phyloP scores from a whole-genome alignment of 2,797 vertebrate species.

The Hoplostethus atlanticus region DNA sequence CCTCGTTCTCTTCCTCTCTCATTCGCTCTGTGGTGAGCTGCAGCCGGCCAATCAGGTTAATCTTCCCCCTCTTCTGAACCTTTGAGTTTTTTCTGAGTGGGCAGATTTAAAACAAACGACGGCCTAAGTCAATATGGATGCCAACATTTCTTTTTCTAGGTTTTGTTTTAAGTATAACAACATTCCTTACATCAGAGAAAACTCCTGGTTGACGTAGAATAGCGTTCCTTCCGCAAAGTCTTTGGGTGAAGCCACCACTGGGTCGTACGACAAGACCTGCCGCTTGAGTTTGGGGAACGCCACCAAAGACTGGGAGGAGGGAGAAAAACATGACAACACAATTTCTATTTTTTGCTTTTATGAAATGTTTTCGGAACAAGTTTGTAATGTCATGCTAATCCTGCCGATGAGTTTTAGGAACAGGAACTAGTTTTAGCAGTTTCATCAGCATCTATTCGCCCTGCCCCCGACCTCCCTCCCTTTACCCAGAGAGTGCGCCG shows the following conservation, averaged over 20 bases:
- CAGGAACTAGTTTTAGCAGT: not conserved
- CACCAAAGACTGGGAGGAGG: constrained; percentile 91
- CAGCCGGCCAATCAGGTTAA: constrained; percentile 97
- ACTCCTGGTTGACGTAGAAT: constrained; percentile 99
- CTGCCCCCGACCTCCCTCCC: not conserved
- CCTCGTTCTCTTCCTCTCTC: constrained; percentile 98
- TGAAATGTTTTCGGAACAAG: no score
- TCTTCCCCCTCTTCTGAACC: constrained; percentile 98
- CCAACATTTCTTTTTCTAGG: no score
- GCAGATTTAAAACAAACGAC: not conserved
- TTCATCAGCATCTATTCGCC: not conserved
- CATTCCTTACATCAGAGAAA: constrained; percentile 95
- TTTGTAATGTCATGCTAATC: no score
- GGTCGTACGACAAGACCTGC: constrained; percentile 96
- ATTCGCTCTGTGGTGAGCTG: constrained; percentile 98
- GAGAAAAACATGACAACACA: not conserved
- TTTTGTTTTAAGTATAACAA: no score
- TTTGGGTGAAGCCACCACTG: constrained; percentile 96
- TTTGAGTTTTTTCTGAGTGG: constrained; percentile 95
- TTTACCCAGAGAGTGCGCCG: constrained; percentile 95
- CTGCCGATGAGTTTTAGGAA: no score
- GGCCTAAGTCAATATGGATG: not conserved
- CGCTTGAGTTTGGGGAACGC: constrained; percentile 99
- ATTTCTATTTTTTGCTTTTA: no score
- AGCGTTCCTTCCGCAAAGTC: constrained; percentile 98